A percentile compares a stretch with the other conserved stretches of the same genome.
These are phyloP conservation scores for Pseudochirops corinnae DNA, from an alignment of 2,797 vertebrate species.

Conservation along the genomic window DNA sequence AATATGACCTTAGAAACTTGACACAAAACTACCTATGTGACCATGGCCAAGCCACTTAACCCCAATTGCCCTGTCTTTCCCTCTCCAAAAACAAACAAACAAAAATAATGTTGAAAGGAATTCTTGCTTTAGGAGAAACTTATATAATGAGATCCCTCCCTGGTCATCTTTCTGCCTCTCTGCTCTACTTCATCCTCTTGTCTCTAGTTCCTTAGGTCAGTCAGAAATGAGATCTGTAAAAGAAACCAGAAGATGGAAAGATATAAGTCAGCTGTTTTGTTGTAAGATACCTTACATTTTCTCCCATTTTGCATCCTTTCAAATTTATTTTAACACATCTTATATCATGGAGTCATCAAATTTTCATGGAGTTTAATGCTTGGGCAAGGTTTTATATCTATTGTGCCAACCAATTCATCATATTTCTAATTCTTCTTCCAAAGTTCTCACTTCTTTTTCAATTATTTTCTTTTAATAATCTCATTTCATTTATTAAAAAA, in stretches of 20 bases:
- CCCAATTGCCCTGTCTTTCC: no score
- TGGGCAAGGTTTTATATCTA: not conserved
- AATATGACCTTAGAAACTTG: no score
- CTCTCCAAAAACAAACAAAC: no score
- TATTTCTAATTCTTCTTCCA: not conserved
- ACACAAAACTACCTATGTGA: no score
- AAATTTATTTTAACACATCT: not conserved
- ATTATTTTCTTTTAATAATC: not conserved
- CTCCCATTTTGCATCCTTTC: not conserved
- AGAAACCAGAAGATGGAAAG: not conserved
- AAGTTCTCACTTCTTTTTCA: not conserved
- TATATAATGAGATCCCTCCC: not conserved
- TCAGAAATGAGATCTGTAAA: not conserved
- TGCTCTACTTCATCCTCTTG: not conserved
- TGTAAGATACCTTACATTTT: not conserved
- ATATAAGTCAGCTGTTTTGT: not conserved
- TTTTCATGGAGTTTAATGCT: not conserved
- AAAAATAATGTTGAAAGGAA: not conserved
- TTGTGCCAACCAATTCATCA: not conserved
- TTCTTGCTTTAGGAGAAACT: not conserved
- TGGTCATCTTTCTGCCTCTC: no score
- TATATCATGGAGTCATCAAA: not conserved
- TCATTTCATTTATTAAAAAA: not conserved
- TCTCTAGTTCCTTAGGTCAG: not conserved
- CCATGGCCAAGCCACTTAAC: no score